Conservation (phyloP, 2,797 vertebrate genomes). For the Urosaurus nigricauda region DNA sequence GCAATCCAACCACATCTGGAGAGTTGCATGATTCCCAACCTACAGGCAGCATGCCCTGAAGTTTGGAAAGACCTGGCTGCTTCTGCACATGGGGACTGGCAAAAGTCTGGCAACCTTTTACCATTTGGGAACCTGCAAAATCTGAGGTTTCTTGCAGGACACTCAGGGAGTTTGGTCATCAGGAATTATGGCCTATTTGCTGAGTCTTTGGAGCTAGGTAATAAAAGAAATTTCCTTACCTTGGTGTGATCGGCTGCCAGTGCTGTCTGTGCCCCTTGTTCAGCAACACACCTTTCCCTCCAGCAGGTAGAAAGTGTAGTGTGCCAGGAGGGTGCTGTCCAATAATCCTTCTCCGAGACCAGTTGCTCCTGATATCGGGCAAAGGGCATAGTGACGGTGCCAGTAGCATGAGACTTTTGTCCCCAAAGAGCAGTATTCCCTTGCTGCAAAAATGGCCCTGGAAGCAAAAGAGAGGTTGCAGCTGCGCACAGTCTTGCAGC, state of each 20-base stretch:
- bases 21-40: too few species aligned
- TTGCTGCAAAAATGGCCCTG: background rate
- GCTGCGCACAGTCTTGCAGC: too few species aligned
- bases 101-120: background rate
- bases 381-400: slow-evolving; percentile 1
- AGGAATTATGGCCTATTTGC: background rate
- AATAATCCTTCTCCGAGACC: background rate
- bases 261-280: background rate
- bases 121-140: background rate
- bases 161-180: background rate
- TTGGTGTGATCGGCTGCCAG: background rate
- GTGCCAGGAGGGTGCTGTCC: background rate
- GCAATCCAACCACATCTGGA: too few species aligned
- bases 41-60: background rate
- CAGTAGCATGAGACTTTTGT: background rate
- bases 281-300: background rate
- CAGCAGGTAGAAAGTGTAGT: background rate
- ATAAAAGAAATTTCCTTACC: background rate
- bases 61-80: background rate
- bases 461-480: background rate
- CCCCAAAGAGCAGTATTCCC: too few species aligned
- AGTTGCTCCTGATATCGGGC: background rate
- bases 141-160: background rate
- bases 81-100: background rate
- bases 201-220: background rate